phyloP scores from a whole-genome alignment of 2,888 invertebrate genomes.

The Rhimphoctona megacephalus region DNA sequence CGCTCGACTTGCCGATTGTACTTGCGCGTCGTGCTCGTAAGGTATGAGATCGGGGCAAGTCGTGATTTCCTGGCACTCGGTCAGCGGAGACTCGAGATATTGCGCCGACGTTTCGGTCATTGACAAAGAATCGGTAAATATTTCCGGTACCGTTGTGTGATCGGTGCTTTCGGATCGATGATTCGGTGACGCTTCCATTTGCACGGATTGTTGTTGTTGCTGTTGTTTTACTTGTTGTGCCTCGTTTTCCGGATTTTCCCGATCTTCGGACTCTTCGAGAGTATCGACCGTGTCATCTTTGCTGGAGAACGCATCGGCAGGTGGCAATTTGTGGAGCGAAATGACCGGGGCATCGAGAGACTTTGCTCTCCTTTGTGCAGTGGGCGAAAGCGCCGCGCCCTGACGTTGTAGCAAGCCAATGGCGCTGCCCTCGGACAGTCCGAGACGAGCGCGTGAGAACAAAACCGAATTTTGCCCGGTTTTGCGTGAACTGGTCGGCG shows the following conservation, averaged over 20 bases:
- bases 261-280: conserved; percentile 86
- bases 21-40: conserved; percentile 76
- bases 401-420: conserved; percentile 91
- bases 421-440: conserved; percentile 94
- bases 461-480: conserved; percentile 91
- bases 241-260: conserved; percentile 72
- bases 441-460: conserved; percentile 92
- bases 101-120: conserved; percentile 82
- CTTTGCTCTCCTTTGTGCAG: conserved; percentile 91
- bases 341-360: conserved; percentile 94
- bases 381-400: conserved; percentile 91
- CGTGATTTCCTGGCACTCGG: conserved; percentile 81
- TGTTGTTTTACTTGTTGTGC: neutral
- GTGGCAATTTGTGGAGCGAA: conserved; percentile 91
- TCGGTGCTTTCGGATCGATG: conserved; percentile 82
- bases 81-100: conserved; percentile 82
- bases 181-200: conserved; percentile 78
- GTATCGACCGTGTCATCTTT: conserved; percentile 95
- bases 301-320: conserved; percentile 94
- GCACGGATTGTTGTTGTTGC: conserved; percentile 71
- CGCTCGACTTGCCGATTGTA: conserved; percentile 52
- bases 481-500: conserved; percentile 89
- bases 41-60: conserved; percentile 79
- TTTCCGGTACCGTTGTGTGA: conserved; percentile 80
- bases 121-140: conserved; percentile 80